Percentiles rank a stretch among this genome's conserved stretches.
phyloP scores from a whole-genome alignment of 1,140 invertebrate genomes.

The Aphaenogaster floridana region DNA sequence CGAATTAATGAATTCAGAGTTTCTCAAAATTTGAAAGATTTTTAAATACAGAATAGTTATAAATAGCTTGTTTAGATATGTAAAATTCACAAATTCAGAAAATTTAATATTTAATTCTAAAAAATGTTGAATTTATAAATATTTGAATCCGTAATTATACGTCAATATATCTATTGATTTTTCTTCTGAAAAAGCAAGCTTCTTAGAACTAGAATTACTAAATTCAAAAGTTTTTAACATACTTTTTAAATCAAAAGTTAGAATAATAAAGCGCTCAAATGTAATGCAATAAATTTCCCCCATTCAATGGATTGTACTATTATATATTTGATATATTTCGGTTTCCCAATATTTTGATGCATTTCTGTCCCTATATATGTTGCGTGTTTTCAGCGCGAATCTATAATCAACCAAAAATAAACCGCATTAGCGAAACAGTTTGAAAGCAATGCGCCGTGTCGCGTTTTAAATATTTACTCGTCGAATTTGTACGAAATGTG shows the following conservation, averaged over 20 bases:
- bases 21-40: too few relatives aligned
- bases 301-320: not conserved
- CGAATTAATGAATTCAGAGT: not conserved
- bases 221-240: not conserved
- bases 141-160: not conserved
- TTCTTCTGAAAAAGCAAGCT: not conserved
- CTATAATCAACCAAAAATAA: conserved; percentile 34
- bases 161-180: not conserved
- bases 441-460: not conserved
- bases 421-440: conserved; percentile 36
- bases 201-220: not conserved
- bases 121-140: not conserved
- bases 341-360: not conserved
- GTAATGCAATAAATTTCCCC: not conserved
- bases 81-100: not conserved
- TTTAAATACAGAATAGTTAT: too few relatives aligned
- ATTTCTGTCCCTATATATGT: not conserved
- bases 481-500: not conserved
- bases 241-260: not conserved
- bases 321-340: not conserved
- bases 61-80: too few relatives aligned
- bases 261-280: not conserved
- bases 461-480: conserved; percentile 38
- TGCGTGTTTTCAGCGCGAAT: not conserved
- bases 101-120: not conserved